Percentiles rank a stretch among this genome's conserved stretches.
Conservation (phyloP, 1,140 invertebrate species). For the Acarapis woodi region DNA sequence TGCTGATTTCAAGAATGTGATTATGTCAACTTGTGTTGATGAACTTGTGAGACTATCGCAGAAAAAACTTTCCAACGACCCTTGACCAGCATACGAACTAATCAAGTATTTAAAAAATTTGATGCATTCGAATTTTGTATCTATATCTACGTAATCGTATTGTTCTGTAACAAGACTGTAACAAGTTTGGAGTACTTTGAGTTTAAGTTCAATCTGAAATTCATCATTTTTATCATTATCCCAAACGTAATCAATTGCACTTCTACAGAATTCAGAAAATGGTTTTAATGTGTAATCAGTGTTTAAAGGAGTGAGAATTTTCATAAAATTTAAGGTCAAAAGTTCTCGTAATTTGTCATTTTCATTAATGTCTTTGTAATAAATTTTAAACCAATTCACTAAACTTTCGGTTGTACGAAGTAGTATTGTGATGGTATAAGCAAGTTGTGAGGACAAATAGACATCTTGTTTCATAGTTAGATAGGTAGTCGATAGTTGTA, state of each 20-base stretch:
- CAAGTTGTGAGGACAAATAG: no score
- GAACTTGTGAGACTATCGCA: conserved; percentile 15
- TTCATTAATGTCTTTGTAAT: no score
- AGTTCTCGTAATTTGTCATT: no score
- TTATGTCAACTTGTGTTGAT: conserved; percentile 11
- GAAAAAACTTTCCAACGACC: conserved; percentile 52
- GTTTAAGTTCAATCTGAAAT: conserved; percentile 29
- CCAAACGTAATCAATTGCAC: conserved; percentile 25
- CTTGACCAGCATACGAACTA: conserved; percentile 40
- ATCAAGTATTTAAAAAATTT: conserved; percentile 54
- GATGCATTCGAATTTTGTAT: conserved; percentile 33
- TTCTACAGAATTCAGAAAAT: background rate
- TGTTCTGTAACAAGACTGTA: conserved; percentile 26
- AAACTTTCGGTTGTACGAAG: no score
- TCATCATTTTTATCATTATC: conserved; percentile 28
- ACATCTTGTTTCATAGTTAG: no score
- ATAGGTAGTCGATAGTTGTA: no score
- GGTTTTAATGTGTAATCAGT: conserved; percentile 3
- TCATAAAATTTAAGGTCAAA: conserved; percentile 7
- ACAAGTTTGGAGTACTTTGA: conserved; percentile 31
- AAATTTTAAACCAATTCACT: no score
- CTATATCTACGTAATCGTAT: conserved; percentile 28
- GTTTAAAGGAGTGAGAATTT: conserved; percentile 2
- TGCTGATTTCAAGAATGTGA: conserved; percentile 32
- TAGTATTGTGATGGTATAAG: no score